These are phyloP conservation scores for Philypnodon macrostomus DNA, from an alignment of 2,797 vertebrate genomes.

Conservation along the genomic window DNA sequence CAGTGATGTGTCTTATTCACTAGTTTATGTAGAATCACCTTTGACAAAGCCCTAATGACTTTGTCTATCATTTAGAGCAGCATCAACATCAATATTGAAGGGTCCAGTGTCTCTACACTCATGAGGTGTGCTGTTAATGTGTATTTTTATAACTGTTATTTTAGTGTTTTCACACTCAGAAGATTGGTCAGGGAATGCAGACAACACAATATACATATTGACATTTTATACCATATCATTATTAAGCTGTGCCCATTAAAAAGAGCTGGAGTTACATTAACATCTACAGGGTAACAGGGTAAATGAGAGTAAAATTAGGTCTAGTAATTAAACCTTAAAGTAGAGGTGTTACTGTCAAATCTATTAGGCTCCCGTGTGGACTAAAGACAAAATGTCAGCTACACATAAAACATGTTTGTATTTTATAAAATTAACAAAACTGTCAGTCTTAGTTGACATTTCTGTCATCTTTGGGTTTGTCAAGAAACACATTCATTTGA, in stretches of 20 bases:
- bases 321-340: no score
- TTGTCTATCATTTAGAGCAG: conserved; percentile 71
- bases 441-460: no score
- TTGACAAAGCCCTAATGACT: conserved; percentile 76
- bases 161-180: conserved; percentile 1
- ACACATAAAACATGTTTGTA: no score
- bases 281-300: no score
- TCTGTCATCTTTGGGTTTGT: background rate
- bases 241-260: background rate
- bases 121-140: conserved; percentile 42
- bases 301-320: no score
- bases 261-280: background rate
- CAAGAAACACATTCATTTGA: background rate
- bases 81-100: conserved; percentile 70
- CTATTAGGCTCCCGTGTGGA: no score
- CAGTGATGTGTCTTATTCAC: conserved; percentile 46
- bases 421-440: no score
- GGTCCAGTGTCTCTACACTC: conserved; percentile 59
- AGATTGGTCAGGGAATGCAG: conserved; percentile 22
- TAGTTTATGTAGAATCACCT: conserved; percentile 62
- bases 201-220: conserved; percentile 12
- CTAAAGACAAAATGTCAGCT: no score
- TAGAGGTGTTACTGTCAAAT: no score
- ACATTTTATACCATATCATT: background rate
- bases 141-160: conserved; percentile 14